phyloP scores from a whole-genome alignment of 1,140 invertebrate species.

The Yoshiicerus persimilis region DNA sequence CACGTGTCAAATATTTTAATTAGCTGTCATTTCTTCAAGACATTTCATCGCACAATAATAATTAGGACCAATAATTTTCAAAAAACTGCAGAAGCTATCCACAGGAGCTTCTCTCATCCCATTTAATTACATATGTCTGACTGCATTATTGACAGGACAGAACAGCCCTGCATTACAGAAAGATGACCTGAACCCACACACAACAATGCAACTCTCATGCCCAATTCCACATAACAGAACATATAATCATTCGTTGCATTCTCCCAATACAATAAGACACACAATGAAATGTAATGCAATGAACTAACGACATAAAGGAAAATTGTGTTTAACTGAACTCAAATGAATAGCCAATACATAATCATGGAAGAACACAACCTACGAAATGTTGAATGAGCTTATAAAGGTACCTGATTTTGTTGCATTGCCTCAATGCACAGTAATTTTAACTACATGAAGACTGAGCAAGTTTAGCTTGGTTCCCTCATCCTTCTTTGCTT shows the following conservation, averaged over 20 bases:
- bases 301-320: background rate
- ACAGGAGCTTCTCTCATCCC: background rate
- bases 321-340: background rate
- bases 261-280: background rate
- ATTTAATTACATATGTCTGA: background rate
- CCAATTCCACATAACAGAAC: background rate
- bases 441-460: background rate
- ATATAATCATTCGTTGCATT: background rate
- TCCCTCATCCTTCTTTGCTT: background rate
- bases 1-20: constrained; percentile 23
- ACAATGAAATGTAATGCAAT: background rate
- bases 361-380: background rate
- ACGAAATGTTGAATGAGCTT: background rate
- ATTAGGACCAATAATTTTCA: background rate
- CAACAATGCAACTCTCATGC: background rate
- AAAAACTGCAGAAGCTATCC: constrained; percentile 8
- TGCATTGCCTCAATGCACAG: background rate
- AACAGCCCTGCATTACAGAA: background rate
- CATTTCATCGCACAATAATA: constrained; percentile 15
- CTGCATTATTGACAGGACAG: background rate
- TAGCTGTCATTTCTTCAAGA: constrained; percentile 10
- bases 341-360: constrained; percentile 15
- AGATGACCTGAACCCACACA: background rate
- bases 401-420: background rate
- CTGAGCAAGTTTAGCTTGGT: background rate